phyloP scores from a whole-genome alignment of 2,113 vertebrate genomes.

The Myotis yumanensis region DNA sequence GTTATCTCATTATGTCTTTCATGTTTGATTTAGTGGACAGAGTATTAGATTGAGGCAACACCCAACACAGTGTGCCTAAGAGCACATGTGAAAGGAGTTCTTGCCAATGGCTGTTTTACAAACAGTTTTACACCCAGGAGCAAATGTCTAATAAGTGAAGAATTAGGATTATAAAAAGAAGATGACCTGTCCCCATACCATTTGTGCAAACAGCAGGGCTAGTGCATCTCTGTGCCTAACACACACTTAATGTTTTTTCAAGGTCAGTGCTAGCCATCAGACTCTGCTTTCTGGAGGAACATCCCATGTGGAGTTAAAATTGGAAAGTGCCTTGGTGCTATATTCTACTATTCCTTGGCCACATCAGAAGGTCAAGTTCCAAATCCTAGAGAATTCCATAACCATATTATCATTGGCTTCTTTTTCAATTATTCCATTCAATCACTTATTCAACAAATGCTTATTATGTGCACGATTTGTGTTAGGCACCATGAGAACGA shows the following conservation, averaged over 20 bases:
- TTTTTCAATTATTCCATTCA: background rate
- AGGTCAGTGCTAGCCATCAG: background rate
- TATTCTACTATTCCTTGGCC: background rate
- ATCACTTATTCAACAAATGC: background rate
- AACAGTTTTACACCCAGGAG: background rate
- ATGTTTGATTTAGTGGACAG: background rate
- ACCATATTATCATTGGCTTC: background rate
- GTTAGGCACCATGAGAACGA: too few relatives aligned
- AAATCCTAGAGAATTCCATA: background rate
- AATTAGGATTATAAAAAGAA: background rate
- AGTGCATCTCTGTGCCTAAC: background rate
- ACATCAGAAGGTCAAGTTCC: background rate
- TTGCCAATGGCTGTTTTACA: background rate
- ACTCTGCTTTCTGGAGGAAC: background rate
- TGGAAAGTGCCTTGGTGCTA: background rate
- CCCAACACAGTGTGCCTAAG: accelerated
- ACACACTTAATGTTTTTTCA: background rate
- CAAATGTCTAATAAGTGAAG: background rate
- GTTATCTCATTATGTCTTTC: background rate
- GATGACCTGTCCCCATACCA: accelerated
- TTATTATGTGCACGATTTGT: too few relatives aligned
- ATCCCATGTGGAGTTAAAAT: background rate
- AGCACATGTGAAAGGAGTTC: background rate
- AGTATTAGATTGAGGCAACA: background rate
- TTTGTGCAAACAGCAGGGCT: background rate